phyloP scores from a whole-genome alignment of 2,113 vertebrate genomes.

The Bubalus kerabau region DNA sequence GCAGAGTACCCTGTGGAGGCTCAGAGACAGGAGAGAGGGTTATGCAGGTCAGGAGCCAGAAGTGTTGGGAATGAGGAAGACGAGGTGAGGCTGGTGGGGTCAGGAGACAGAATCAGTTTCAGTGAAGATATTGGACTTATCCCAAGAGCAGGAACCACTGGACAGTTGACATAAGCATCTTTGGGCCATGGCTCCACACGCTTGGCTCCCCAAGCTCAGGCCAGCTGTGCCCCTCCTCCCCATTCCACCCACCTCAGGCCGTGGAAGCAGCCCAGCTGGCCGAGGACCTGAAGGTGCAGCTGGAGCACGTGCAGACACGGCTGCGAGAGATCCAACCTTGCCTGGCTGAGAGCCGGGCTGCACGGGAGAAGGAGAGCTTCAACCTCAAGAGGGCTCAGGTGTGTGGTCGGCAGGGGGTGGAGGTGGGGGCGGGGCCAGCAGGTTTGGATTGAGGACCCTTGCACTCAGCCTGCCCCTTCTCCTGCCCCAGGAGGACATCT shows the following conservation, averaged over 20 bases:
- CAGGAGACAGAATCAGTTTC: not conserved
- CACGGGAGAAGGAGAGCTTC: conserved; percentile 91
- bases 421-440: too few relatives aligned
- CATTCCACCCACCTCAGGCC: conserved; percentile 76
- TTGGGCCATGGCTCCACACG: not conserved
- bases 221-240: not conserved
- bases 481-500: conserved; percentile 88
- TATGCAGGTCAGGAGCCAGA: not conserved
- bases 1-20: not conserved
- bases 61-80: not conserved
- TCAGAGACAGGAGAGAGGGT: not conserved
- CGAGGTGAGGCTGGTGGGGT: not conserved
- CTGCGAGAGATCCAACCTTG: conserved; percentile 92
- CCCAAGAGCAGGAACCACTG: not conserved
- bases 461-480: not conserved
- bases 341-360: conserved; percentile 90
- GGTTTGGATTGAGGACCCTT: not conserved
- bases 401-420: not conserved
- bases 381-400: conserved; percentile 95
- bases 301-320: conserved; percentile 91
- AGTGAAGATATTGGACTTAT: not conserved
- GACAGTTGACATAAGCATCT: not conserved
- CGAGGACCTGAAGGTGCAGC: conserved; percentile 93
- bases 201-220: not conserved
- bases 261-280: conserved; percentile 94